Percentiles rank a stretch among this genome's conserved stretches.
Evolutionary conservation across 2,797 vertebrate species (phyloP).

Genomic region (Eulemur mongoz): DNA sequence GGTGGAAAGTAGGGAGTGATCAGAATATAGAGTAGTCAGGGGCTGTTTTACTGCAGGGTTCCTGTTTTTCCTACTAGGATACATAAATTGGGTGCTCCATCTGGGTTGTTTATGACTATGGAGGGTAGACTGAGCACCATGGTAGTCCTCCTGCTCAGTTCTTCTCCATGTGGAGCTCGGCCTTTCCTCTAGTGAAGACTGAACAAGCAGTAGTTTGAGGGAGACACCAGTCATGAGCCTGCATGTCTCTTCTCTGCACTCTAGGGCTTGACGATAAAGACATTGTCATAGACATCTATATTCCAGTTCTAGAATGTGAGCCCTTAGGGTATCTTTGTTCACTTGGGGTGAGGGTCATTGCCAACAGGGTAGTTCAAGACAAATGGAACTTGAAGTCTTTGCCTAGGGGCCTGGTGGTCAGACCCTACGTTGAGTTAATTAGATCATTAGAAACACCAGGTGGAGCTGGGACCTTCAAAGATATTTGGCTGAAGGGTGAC

Average conservation of each 20-base stretch:
- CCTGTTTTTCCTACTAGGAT: background rate
- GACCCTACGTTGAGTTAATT: background rate
- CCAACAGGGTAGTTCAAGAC: background rate
- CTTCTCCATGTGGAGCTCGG: background rate
- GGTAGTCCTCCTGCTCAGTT: background rate
- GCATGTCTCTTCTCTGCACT: background rate
- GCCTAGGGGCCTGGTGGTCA: background rate
- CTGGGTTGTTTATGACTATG: background rate
- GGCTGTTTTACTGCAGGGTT: background rate
- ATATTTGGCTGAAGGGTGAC: slow-evolving; percentile 27
- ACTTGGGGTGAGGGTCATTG: background rate
- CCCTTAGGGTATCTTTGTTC: background rate
- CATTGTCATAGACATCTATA: background rate
- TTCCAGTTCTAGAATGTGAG: background rate
- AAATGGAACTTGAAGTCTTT: slow-evolving; percentile 12
- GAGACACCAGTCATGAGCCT: background rate
- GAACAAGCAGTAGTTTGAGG: background rate
- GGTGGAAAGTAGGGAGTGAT: background rate
- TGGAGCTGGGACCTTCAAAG: background rate
- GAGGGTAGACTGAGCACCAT: background rate
- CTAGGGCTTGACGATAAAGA: background rate
- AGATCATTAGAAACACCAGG: background rate
- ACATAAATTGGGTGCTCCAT: background rate
- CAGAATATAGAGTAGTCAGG: background rate
- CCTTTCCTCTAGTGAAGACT: background rate